Conservation (phyloP, 2,797 vertebrate species). For the Sardinella longiceps region DNA sequence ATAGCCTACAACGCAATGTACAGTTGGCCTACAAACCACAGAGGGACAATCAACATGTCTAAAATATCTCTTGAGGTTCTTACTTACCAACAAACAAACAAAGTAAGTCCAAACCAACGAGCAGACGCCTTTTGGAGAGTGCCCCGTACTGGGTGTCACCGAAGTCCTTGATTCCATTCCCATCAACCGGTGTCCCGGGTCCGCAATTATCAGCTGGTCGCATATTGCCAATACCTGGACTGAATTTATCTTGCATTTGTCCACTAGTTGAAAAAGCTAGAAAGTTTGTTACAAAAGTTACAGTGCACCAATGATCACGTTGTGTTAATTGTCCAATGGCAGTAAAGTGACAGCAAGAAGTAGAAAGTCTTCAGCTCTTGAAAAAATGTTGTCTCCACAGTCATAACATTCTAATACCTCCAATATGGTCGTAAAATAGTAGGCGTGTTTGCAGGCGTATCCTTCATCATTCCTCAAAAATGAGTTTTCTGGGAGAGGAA, state of each 20-base stretch:
- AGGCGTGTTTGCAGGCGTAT: neutral
- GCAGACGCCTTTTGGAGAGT: slow-evolving; percentile 64
- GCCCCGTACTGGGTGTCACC: slow-evolving; percentile 23
- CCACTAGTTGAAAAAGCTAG: neutral
- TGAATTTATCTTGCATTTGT: neutral
- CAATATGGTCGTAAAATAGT: neutral
- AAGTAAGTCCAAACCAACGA: slow-evolving; percentile 69
- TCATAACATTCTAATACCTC: neutral
- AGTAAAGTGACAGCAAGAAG: neutral
- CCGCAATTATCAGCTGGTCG: slow-evolving; percentile 1
- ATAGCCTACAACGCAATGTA: neutral
- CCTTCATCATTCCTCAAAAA: neutral
- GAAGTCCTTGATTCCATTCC: neutral
- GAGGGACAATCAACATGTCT: neutral
- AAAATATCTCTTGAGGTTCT: neutral
- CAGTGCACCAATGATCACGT: neutral
- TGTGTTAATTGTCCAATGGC: neutral
- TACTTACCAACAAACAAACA: slow-evolving; percentile 71
- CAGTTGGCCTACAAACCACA: neutral
- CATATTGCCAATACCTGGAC: neutral
- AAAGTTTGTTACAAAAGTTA: too few species aligned
- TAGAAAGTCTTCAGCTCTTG: neutral
- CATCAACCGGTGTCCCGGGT: neutral
- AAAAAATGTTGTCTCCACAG: neutral
- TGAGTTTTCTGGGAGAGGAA: neutral